These are phyloP conservation scores for Cryptoprocta ferox DNA, from an alignment of 2,797 vertebrate species.

Conservation along the genomic window DNA sequence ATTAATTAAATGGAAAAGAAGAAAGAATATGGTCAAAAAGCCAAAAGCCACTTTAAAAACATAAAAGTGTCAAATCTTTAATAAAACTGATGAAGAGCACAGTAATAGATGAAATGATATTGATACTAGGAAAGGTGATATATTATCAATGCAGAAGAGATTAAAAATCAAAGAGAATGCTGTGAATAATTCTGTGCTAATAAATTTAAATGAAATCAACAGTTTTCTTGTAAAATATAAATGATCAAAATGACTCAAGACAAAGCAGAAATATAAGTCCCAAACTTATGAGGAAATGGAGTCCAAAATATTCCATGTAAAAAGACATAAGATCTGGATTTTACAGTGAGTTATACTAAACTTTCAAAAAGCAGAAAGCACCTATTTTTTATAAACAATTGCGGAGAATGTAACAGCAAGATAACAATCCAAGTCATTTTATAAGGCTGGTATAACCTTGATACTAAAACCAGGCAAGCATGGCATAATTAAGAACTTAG, in stretches of 20 bases:
- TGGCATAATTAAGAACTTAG: neutral
- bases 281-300: neutral
- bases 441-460: neutral
- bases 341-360: neutral
- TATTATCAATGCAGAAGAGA: neutral
- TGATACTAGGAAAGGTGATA: neutral
- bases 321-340: neutral
- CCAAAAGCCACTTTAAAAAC: constrained; percentile 19
- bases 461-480: neutral
- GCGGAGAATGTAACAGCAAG: neutral
- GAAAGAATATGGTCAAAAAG: neutral
- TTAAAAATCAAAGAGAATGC: constrained; percentile 9
- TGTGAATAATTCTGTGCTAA: neutral
- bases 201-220: neutral
- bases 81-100: neutral
- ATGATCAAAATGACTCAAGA: neutral
- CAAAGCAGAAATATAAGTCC: neutral
- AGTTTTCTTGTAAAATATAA: constrained; percentile 23
- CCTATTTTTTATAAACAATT: neutral
- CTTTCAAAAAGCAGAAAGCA: neutral
- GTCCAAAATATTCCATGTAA: neutral
- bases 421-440: neutral
- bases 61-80: neutral
- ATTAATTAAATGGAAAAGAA: constrained; percentile 25
- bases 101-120: neutral